phyloP scores from a whole-genome alignment of 2,113 vertebrate genomes.

The Pluvialis apricaria region DNA sequence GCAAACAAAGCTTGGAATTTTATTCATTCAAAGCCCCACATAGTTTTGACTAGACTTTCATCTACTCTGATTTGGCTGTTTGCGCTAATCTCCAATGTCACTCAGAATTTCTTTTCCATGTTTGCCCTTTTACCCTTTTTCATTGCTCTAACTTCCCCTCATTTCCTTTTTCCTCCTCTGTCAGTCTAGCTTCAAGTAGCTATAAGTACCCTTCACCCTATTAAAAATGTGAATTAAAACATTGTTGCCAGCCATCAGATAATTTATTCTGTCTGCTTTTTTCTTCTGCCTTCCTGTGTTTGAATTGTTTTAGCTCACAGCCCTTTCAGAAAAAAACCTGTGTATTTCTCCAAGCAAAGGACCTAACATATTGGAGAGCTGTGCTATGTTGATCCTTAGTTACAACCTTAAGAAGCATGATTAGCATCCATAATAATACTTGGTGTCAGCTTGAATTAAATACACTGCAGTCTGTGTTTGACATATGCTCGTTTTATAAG shows the following conservation, averaged over 20 bases:
- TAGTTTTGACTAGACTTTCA: neutral
- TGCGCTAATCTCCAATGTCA: neutral
- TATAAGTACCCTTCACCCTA: neutral
- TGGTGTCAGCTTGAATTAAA: neutral
- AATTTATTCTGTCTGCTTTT: neutral
- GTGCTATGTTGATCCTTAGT: neutral
- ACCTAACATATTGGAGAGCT: rapidly evolving
- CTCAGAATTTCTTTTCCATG: neutral
- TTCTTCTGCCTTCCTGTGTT: neutral
- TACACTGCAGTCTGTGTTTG: neutral
- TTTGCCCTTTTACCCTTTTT: neutral
- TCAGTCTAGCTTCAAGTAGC: neutral
- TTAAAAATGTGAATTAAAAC: neutral
- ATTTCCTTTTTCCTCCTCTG: neutral
- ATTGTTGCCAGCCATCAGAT: neutral
- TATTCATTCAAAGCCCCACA: neutral
- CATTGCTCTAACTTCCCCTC: neutral
- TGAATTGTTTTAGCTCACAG: neutral
- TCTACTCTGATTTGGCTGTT: neutral
- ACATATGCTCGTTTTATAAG: neutral
- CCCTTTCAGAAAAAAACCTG: rapidly evolving
- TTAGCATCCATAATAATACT: neutral
- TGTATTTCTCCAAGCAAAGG: neutral
- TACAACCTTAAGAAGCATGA: neutral
- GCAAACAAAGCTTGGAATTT: neutral